Evolutionary conservation across 2,888 invertebrate genomes (phyloP).

Genomic region (Torymus auratus): DNA sequence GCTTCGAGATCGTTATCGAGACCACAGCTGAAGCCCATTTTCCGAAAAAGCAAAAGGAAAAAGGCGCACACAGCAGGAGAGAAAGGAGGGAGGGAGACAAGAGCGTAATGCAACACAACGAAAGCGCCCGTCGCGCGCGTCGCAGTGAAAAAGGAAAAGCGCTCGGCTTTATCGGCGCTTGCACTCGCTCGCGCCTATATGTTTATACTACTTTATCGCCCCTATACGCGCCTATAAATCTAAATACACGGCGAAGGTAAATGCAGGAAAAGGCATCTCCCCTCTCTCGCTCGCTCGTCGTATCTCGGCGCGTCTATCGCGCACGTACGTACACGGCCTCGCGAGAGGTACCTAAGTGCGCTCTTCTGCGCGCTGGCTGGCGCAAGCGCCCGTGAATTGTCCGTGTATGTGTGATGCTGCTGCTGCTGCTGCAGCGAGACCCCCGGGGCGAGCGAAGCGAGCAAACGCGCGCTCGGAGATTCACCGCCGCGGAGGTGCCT

Average conservation of each 20-base stretch:
- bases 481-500: neutral
- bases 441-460: no score
- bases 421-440: no score
- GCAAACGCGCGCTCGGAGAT: neutral
- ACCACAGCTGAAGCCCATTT: no score
- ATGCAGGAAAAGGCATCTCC: no score
- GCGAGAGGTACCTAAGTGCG: neutral
- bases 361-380: neutral
- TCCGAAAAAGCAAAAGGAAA: no score
- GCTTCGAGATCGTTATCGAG: no score
- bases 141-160: neutral
- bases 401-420: no score
- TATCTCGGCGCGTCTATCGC: neutral
- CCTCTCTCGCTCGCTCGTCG: no score
- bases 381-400: neutral
- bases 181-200: constrained; percentile 24
- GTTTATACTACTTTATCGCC: constrained; percentile 45
- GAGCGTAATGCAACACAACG: no score
- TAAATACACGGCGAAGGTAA: constrained; percentile 39
- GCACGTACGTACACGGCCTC: neutral
- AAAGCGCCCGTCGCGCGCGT: no score
- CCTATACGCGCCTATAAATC: constrained; percentile 47
- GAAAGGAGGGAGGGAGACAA: neutral
- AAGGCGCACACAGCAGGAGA: neutral
- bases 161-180: constrained; percentile 21